Conservation (phyloP, 2,113 vertebrate species). For the Ginglymostoma cirratum region DNA sequence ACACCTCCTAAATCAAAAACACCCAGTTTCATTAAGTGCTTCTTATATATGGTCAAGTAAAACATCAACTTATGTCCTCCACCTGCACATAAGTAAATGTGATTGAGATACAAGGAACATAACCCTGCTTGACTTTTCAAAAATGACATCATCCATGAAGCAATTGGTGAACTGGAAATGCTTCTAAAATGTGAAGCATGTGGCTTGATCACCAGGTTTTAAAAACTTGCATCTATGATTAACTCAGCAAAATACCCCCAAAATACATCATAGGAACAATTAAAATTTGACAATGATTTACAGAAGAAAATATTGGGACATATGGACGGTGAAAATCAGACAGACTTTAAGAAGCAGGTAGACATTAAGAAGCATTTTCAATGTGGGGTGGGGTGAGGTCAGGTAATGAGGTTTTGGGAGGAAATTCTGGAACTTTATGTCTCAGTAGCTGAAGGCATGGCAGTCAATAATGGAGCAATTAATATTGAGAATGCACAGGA, state of each 20-base stretch:
- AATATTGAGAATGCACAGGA: not conserved
- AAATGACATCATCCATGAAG: no score
- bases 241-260: not conserved
- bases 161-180: not conserved
- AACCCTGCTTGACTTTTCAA: not conserved
- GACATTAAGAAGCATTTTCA: not conserved
- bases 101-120: not conserved
- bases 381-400: not conserved
- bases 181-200: not conserved
- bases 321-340: not conserved
- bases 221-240: not conserved
- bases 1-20: not conserved
- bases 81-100: not conserved
- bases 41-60: not conserved
- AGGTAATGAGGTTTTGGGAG: not conserved
- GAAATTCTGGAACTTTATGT: not conserved
- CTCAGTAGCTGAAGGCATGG: not conserved
- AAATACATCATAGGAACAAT: not conserved
- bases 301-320: not conserved
- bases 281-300: not conserved
- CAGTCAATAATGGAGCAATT: not conserved
- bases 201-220: not conserved
- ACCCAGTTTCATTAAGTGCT: not conserved
- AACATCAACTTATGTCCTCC: not conserved
- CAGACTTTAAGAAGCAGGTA: not conserved